A percentile compares a stretch with the other conserved stretches of the same genome.
phyloP scores from a whole-genome alignment of 2,113 vertebrate genomes.

The Leptobrachium ailaonicum region DNA sequence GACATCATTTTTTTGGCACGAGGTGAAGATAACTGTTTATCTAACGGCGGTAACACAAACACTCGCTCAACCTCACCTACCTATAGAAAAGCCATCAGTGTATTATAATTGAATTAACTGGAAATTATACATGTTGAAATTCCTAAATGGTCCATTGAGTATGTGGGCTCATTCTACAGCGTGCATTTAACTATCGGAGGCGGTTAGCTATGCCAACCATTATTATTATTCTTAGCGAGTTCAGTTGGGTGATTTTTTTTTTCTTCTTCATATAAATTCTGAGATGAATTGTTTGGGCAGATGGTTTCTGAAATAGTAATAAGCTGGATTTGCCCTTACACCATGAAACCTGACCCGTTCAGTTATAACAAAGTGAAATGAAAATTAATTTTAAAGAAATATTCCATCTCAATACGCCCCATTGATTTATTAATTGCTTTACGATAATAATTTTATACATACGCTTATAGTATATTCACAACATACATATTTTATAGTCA shows the following conservation, averaged over 20 bases:
- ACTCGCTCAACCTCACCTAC: slow-evolving; percentile 21
- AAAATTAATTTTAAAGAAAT: too few species aligned
- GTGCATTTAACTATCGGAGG: background rate
- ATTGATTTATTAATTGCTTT: too few species aligned
- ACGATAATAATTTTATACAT: too few species aligned
- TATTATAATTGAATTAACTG: background rate
- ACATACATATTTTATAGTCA: too few species aligned
- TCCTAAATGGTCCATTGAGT: slow-evolving; percentile 1
- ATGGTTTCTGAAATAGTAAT: background rate
- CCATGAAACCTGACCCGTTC: background rate
- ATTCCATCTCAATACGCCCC: too few species aligned
- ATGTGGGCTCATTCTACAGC: background rate
- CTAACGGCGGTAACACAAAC: slow-evolving; percentile 53
- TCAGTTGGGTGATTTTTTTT: background rate
- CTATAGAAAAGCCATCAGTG: slow-evolving; percentile 15
- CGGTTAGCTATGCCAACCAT: background rate
- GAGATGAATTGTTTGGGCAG: background rate
- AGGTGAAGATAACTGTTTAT: slow-evolving; percentile 71
- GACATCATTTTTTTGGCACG: slow-evolving; percentile 92
- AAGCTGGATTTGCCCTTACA: background rate
- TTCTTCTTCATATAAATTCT: background rate
- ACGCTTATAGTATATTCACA: too few species aligned
- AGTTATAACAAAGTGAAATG: too few species aligned
- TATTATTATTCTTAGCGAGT: background rate
- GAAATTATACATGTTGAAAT: background rate